Percentiles rank a stretch among this genome's conserved stretches.
Evolutionary conservation across 2,113 vertebrate genomes (phyloP).

Genomic region (Hippocampus zosterae): DNA sequence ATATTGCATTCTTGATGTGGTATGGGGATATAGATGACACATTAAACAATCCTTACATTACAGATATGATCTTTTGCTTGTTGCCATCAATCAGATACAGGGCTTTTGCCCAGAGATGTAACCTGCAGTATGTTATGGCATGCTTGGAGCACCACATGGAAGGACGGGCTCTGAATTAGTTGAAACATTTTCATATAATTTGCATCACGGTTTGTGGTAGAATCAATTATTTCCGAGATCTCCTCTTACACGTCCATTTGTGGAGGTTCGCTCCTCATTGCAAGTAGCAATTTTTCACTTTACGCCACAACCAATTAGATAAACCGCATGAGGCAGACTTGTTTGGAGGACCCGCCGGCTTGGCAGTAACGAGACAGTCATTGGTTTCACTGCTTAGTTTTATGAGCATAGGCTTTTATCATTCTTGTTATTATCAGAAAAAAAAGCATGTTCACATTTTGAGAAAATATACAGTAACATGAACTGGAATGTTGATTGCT

Average conservation of each 20-base stretch:
- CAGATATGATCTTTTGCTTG: not conserved
- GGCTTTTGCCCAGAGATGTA: conserved; percentile 8
- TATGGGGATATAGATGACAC: not conserved
- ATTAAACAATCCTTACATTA: not conserved
- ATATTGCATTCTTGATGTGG: conserved; percentile 9
- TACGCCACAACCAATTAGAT: conserved; percentile 90
- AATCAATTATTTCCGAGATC: conserved; percentile 60
- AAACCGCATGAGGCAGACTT: conserved; percentile 90
- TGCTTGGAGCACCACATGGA: conserved; percentile 13
- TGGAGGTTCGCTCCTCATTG: conserved; percentile 55
- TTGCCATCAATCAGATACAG: not conserved
- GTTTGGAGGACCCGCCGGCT: conserved; percentile 84
- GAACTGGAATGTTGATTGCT: not conserved
- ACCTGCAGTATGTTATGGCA: not conserved
- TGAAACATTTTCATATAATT: not conserved
- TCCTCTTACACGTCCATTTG: conserved; percentile 49
- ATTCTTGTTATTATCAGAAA: not conserved
- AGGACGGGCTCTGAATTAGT: not conserved
- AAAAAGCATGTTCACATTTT: not conserved
- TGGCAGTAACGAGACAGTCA: conserved; percentile 78
- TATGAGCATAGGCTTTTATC: not conserved
- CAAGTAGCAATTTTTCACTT: conserved; percentile 94
- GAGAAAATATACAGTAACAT: not conserved
- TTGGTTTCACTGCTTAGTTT: conserved; percentile 57
- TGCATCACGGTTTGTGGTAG: conserved; percentile 11